Percentiles rank a stretch among this genome's conserved stretches.
Evolutionary conservation across 2,888 invertebrate genomes (phyloP).

Genomic region (Kryphioiulus occultus): DNA sequence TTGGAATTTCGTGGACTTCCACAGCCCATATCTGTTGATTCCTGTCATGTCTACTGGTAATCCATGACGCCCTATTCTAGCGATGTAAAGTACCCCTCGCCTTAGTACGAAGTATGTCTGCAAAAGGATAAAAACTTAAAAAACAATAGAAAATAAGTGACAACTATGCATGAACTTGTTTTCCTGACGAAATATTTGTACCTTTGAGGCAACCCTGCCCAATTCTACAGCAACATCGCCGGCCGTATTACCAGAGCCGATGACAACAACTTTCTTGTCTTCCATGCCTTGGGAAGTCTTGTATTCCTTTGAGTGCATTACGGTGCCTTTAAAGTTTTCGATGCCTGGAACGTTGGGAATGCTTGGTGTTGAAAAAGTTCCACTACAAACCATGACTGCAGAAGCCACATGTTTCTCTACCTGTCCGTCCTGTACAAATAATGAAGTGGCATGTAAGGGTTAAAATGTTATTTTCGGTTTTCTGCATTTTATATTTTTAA

Average conservation of each 20-base stretch:
- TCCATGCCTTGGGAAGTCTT: conserved; percentile 59
- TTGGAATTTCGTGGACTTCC: neutral
- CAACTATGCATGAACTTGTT: neutral
- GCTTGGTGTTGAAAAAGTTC: conserved; percentile 64
- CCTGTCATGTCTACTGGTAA: neutral
- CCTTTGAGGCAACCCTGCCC: conserved; percentile 55
- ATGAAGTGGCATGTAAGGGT: neutral
- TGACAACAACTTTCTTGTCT: conserved; percentile 62
- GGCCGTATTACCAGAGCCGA: conserved; percentile 65
- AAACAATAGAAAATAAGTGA: neutral
- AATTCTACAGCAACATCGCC: conserved; percentile 65
- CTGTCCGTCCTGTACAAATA: neutral
- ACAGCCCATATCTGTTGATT: neutral
- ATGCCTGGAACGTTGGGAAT: conserved; percentile 62
- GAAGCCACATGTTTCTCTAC: conserved; percentile 3
- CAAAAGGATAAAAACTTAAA: neutral
- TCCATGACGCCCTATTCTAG: neutral
- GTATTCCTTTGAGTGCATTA: conserved; percentile 60
- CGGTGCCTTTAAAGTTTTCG: conserved; percentile 57
- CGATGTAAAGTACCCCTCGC: neutral
- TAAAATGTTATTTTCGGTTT: neutral
- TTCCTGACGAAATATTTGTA: neutral
- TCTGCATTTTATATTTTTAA: too few relatives aligned
- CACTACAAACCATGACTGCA: conserved; percentile 65
- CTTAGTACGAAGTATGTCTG: conserved; percentile 14